A percentile compares a stretch with the other conserved stretches of the same genome.
These are phyloP conservation scores for Strongylocentrotus purpuratus DNA, from an alignment of 35 echinoderm and acorn worm species.

Conservation along the genomic window DNA sequence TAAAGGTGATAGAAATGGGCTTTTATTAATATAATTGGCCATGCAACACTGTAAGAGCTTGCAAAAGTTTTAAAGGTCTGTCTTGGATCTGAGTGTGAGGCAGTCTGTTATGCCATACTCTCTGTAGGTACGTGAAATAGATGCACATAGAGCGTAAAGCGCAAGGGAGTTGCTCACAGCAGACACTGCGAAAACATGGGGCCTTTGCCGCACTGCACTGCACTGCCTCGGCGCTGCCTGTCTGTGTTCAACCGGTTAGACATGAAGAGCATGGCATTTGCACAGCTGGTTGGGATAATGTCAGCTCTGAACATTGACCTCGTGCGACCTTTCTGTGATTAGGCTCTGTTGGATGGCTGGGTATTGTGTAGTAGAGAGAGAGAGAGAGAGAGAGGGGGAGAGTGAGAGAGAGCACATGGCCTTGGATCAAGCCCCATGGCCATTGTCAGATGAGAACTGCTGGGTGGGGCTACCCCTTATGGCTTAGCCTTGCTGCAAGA, in stretches of 20 bases:
- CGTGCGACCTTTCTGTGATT: slow-evolving; percentile 38
- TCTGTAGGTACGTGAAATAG: neutral
- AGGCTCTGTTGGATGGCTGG: slow-evolving; percentile 41
- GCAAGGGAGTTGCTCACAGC: neutral
- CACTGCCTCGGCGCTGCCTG: neutral
- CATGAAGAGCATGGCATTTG: slow-evolving; percentile 39
- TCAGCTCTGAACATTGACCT: slow-evolving; percentile 37
- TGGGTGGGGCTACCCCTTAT: neutral
- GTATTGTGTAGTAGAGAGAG: neutral
- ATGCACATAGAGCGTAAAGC: neutral
- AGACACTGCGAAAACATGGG: neutral
- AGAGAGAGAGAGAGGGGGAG: no score
- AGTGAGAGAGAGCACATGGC: neutral
- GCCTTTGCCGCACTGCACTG: neutral
- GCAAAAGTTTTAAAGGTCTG: neutral
- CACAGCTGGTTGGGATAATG: slow-evolving; percentile 53
- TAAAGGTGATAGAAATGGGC: no score
- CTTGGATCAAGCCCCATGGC: slow-evolving; percentile 5
- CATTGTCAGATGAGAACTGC: neutral
- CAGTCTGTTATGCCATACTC: neutral
- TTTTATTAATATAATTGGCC: neutral
- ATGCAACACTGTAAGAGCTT: neutral
- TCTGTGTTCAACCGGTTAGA: neutral
- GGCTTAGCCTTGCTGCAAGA: neutral
- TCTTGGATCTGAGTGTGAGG: neutral